phyloP scores from a whole-genome alignment of 2,888 invertebrate species.

The Antitype chi region DNA sequence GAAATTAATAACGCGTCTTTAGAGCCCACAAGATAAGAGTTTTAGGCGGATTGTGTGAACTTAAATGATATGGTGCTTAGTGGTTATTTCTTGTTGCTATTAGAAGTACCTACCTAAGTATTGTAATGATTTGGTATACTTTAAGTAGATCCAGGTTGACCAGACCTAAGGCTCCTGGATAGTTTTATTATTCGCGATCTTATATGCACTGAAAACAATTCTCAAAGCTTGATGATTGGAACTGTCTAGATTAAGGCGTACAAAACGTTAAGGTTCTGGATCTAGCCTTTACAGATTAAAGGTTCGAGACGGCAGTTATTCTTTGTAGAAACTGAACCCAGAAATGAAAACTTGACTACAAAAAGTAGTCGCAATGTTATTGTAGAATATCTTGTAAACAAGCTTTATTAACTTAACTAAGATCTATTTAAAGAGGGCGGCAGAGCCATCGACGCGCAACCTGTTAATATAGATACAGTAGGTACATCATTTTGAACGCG shows the following conservation, averaged over 20 bases:
- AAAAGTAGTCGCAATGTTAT: background rate
- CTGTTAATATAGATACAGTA: no score
- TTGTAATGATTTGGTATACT: background rate
- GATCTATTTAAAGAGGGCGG: background rate
- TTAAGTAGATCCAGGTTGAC: background rate
- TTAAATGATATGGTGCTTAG: constrained; percentile 6
- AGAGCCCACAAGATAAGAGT: constrained; percentile 27
- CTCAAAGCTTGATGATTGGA: background rate
- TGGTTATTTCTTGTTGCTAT: constrained; percentile 1
- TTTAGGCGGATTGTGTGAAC: constrained; percentile 35
- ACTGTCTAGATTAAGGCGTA: background rate
- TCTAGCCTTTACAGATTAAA: background rate
- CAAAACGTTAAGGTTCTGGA: background rate
- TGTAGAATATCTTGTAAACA: background rate
- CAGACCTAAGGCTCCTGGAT: no score
- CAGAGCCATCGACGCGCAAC: no score
- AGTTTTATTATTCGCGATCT: background rate
- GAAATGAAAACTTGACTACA: background rate
- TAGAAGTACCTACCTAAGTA: background rate
- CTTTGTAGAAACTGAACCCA: background rate
- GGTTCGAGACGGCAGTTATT: background rate
- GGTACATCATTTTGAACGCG: no score
- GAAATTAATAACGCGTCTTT: constrained; percentile 52
- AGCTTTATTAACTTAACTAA: background rate
- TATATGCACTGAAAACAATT: background rate